A percentile compares a stretch with the other conserved stretches of the same genome.
Conservation (phyloP, 1,140 invertebrate species). For the Asobara japonica region DNA sequence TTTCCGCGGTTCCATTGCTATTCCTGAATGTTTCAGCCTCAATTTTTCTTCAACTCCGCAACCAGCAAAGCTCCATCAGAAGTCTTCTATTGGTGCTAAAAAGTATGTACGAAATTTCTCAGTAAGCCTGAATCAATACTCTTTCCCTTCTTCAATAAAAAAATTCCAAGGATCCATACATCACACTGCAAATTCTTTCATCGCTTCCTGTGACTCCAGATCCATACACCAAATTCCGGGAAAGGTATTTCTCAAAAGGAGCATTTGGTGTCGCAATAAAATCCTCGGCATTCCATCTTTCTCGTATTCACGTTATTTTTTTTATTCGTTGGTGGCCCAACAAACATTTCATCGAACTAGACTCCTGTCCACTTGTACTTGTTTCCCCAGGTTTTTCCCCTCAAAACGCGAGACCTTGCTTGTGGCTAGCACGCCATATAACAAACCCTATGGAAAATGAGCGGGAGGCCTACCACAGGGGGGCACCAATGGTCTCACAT, state of each 20-base stretch:
- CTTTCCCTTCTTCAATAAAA: not conserved
- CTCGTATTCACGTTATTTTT: not conserved
- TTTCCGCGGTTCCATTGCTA: too few relatives aligned
- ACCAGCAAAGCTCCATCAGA: too few relatives aligned
- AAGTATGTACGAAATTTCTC: too few relatives aligned
- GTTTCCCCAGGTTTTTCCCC: not conserved
- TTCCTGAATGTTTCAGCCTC: too few relatives aligned
- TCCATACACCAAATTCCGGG: not conserved
- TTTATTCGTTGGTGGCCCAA: conserved; percentile 12
- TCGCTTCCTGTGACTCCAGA: not conserved
- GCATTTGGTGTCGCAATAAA: not conserved
- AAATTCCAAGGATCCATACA: not conserved
- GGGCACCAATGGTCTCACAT: conserved; percentile 24
- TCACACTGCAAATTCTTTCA: conserved; percentile 6
- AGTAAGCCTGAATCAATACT: too few relatives aligned
- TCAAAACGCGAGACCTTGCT: not conserved
- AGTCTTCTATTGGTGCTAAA: too few relatives aligned
- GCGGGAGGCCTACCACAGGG: conserved; percentile 5
- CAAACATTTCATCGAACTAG: conserved; percentile 16
- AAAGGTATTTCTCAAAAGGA: not conserved
- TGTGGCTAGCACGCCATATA: conserved; percentile 9
- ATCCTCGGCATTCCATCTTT: not conserved
- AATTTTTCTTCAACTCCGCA: too few relatives aligned
- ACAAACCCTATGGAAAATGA: conserved; percentile 13
- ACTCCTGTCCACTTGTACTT: not conserved